phyloP scores from a whole-genome alignment of 2,888 invertebrate genomes.

The Nymphalis polychloros region DNA sequence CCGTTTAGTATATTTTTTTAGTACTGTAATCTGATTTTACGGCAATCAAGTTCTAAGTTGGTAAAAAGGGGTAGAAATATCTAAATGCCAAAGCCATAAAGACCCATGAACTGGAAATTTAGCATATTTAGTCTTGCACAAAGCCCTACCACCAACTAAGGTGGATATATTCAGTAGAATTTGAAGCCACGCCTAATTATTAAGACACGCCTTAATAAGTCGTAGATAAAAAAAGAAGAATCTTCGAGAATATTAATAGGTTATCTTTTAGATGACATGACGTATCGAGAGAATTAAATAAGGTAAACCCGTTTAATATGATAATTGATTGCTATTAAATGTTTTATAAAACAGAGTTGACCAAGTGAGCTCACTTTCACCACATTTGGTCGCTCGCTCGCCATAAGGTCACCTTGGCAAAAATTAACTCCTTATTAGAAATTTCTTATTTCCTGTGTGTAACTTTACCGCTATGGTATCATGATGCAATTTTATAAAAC shows the following conservation, averaged over 20 bases:
- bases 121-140: too few relatives aligned
- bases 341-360: constrained; percentile 27
- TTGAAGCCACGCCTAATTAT: too few relatives aligned
- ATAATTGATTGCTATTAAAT: constrained; percentile 42
- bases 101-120: too few relatives aligned
- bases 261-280: neutral
- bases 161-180: too few relatives aligned
- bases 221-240: too few relatives aligned
- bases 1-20: too few relatives aligned
- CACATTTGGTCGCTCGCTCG: constrained; percentile 16
- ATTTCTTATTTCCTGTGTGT: constrained; percentile 24
- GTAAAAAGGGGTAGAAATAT: too few relatives aligned
- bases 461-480: constrained; percentile 19
- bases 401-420: constrained; percentile 25
- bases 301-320: constrained; percentile 38
- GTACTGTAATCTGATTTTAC: too few relatives aligned
- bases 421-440: constrained; percentile 20
- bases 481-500: constrained; percentile 26
- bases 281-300: neutral
- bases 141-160: too few relatives aligned
- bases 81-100: too few relatives aligned
- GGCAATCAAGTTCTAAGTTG: too few relatives aligned
- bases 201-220: too few relatives aligned
- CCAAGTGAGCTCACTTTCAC: constrained; percentile 27
- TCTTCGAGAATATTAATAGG: neutral